Evolutionary conservation across 2,797 vertebrate species (phyloP).

Genomic region (Synaphobranchus kaupii): DNA sequence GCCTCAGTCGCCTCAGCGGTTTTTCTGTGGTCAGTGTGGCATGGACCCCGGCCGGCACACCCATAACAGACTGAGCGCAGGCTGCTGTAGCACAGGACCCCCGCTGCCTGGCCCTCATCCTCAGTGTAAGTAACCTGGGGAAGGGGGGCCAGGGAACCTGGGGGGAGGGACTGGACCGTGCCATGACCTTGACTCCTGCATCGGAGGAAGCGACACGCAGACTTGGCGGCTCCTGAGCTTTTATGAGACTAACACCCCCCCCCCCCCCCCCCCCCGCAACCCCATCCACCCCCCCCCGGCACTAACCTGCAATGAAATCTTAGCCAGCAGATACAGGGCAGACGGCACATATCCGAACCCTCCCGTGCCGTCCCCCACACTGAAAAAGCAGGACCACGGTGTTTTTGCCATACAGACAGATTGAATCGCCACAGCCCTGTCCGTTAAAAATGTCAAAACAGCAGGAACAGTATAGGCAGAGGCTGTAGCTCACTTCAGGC

Average conservation of each 20-base stretch:
- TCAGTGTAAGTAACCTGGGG: background rate
- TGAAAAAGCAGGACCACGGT: background rate
- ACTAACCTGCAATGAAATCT: background rate
- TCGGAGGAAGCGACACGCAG: background rate
- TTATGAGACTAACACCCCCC: background rate
- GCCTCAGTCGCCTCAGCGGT: background rate
- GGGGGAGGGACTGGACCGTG: background rate
- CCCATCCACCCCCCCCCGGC: background rate
- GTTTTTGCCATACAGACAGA: background rate
- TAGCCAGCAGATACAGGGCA: background rate
- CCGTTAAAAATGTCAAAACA: background rate
- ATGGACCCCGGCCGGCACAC: background rate
- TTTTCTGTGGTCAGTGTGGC: background rate
- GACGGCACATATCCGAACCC: background rate
- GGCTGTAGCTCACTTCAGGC: slow-evolving; percentile 3
- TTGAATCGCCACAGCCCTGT: background rate
- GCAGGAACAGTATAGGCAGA: background rate
- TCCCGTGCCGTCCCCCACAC: background rate
- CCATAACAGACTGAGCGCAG: background rate
- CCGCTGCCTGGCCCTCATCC: background rate
- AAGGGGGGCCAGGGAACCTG: background rate
- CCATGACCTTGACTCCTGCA: slow-evolving; percentile 21
- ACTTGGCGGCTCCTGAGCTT: background rate
- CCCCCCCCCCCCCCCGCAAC: background rate
- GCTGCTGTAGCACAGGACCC: background rate